A percentile compares a stretch with the other conserved stretches of the same genome.
Conservation (phyloP, 2,113 vertebrate species). For the Malaclemys terrapin region DNA sequence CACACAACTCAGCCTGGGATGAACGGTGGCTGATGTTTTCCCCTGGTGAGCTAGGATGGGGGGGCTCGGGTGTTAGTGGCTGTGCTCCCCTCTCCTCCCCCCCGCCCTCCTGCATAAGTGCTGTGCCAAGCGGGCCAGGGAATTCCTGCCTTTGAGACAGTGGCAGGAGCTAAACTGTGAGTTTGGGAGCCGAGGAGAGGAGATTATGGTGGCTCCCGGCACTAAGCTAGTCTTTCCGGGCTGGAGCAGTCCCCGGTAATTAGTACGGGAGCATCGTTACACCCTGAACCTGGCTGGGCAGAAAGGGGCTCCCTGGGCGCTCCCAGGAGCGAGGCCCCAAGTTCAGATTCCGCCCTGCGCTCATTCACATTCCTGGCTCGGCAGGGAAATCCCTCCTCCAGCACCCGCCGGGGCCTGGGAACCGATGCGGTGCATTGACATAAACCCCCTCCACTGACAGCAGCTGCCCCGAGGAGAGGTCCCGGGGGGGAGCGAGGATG, state of each 20-base stretch:
- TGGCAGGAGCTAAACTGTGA: neutral
- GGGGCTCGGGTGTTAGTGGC: neutral
- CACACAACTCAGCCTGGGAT: neutral
- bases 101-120: neutral
- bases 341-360: neutral
- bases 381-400: neutral
- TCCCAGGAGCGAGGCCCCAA: neutral
- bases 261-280: too few species aligned
- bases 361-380: neutral
- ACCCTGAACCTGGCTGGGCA: neutral
- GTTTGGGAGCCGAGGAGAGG: neutral
- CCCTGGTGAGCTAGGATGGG: neutral
- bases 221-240: neutral
- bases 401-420: neutral
- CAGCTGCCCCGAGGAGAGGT: too few species aligned
- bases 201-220: neutral
- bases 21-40: neutral
- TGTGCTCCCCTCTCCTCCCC: too few species aligned
- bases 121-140: neutral
- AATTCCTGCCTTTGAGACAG: neutral
- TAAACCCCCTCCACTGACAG: neutral
- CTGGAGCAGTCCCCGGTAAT: neutral
- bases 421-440: too few species aligned
- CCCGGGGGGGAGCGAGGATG: neutral
- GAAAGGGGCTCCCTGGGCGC: neutral